Base-by-base conservation (phyloP, 2,888 invertebrate genomes). In the Clivina fossor region DNA sequence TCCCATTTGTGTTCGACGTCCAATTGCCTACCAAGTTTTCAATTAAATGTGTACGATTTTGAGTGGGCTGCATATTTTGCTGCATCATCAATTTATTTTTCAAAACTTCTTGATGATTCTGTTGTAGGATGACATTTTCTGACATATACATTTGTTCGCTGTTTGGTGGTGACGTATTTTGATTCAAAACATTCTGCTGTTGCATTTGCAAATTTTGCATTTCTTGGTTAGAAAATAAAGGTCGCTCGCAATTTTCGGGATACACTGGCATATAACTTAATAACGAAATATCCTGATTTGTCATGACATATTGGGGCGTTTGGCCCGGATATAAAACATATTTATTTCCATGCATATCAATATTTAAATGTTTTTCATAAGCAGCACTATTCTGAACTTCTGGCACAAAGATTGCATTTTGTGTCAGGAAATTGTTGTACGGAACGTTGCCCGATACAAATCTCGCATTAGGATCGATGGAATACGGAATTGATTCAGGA, bases 1-100 rank as follows among this genome's bases (percentile, higher is more conserved):
- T 86, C 11, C 87, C 86, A 49, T 80, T 82, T 24, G 83, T 83
- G 68, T 84, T 86, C 3, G 86, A 85, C 26, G 81, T 81, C 81
- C 86, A 84, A 68, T 86, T 86, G 7, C 85, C 85, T 48, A 86
- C 79, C 35, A 88, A 76, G 71, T 86, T 86, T 64, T 86, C 86
- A 56, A 88, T 79, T 59, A 86, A 76, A 63, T 82, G 71, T 1
- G 67, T 65, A 3, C 62, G 61, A 43, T 64, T 66, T 18, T 63
- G 56, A 22, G 54, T 47, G 2, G 58, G 53, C 40, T 44, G 43
- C 26, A 37, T 19, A n/a, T 32, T 48, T 18, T 40, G 53, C 11
- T 41, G 48, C 19, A 54, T 40, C 8, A 54, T 9, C 7, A 54
- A 22, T 24, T 53, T 47, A 30, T 47, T 48, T 49, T 55, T 43